Evolutionary conservation across 2,113 vertebrate genomes (phyloP), one percentile per base, ranked within the genome.

Genomic region (Ictalurus furcatus): DNA sequence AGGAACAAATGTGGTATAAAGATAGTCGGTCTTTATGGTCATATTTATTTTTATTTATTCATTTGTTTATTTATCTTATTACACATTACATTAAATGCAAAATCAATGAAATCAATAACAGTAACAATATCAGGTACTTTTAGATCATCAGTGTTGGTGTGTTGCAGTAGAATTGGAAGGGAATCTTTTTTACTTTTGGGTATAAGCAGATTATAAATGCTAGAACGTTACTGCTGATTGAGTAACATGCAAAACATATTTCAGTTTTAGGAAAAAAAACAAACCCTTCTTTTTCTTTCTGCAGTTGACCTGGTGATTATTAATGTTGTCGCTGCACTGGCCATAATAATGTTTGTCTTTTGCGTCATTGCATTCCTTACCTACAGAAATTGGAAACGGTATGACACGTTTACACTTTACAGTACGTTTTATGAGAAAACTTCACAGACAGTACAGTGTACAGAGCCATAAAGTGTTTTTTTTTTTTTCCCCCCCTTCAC

Each of bases 361-460:
- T 63, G 59, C 12, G 23, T 88, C 16, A 61, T 79, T n/a, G n/a
- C 83, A 40, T 6, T 86, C 37, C 34, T 90, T 34, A 79, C 69
- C 71, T 88, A 61, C 85, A 37, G 48, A 16, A 86, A 89, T 25
- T 71, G 54, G 59, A n/a, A 85, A 82, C 86, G 89, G 91, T 91
- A 88, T 79, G 79, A 5, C 21, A 80, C 9, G 28, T 69, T 88
- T 54, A n/a, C 5, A 54, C 14, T 21, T 58, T 58, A 80, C 52
- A 58, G 21, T 34, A 59, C 6, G 4, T 23, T 28, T 28, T 40
- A 28, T 61, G 2, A 40, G 19, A 63, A 28, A 84, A 61, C 23
- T 1, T 63, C 3, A 44, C 4, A 59, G 23, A 84, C 16, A 4
- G 11, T 58, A 21, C 23, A n/a, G 12, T 28, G 81, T 8, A 30